phyloP scores from a whole-genome alignment of 2,888 invertebrate genomes.

The Polyploca ridens region DNA sequence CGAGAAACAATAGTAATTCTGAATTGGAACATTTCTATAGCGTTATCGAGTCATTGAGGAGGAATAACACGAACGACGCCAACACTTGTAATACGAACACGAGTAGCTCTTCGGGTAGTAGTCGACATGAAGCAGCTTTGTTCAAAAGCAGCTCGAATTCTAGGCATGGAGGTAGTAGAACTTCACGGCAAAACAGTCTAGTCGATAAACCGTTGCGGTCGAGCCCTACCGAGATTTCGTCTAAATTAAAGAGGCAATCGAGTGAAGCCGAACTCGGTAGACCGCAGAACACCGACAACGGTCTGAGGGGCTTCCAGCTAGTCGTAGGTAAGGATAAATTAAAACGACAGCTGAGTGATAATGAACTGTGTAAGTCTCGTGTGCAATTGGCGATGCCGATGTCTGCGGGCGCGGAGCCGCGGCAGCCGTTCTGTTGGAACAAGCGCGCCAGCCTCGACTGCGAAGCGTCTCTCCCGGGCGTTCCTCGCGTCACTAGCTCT shows the following conservation, averaged over 20 bases:
- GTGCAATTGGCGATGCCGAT: slow-evolving; percentile 75
- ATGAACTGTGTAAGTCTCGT: slow-evolving; percentile 66
- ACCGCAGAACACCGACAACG: slow-evolving; percentile 37
- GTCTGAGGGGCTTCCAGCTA: slow-evolving; percentile 66
- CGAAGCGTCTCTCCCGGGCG: slow-evolving; percentile 51
- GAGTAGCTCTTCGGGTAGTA: slow-evolving; percentile 67
- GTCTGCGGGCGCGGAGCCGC: slow-evolving; percentile 79
- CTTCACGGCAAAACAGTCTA: slow-evolving; percentile 68
- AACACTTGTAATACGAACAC: slow-evolving; percentile 58
- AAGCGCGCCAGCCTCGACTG: slow-evolving; percentile 65
- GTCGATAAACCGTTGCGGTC: slow-evolving; percentile 57
- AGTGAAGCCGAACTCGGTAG: slow-evolving; percentile 67
- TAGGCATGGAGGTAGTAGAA: slow-evolving; percentile 37
- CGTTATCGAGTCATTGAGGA: slow-evolving; percentile 67
- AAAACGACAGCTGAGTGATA: slow-evolving; percentile 75
- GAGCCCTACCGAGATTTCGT: slow-evolving; percentile 46
- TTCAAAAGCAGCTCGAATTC: slow-evolving; percentile 41
- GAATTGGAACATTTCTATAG: slow-evolving; percentile 74
- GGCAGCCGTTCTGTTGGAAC: slow-evolving; percentile 67
- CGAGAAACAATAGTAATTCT: slow-evolving; percentile 58
- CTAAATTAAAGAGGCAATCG: slow-evolving; percentile 62
- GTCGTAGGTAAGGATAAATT: slow-evolving; percentile 73
- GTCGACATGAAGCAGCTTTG: slow-evolving; percentile 46
- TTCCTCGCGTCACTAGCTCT: slow-evolving; percentile 30
- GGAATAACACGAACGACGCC: slow-evolving; percentile 44